phyloP scores from a whole-genome alignment of 2,888 invertebrate species.

The Andrena fulva region DNA sequence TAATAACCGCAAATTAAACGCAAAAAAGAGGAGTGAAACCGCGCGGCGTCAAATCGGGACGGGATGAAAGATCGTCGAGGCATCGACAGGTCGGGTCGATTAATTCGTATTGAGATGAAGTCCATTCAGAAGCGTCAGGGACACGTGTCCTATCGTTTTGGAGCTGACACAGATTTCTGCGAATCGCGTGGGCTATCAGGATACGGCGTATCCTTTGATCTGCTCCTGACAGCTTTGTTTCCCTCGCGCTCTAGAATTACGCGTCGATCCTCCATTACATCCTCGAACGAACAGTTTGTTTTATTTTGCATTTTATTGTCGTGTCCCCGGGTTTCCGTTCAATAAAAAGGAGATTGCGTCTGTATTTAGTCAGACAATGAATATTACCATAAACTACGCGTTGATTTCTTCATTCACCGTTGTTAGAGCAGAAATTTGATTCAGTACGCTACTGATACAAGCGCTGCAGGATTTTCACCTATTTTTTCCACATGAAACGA shows the following conservation, averaged over 20 bases:
- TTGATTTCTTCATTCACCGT: background rate
- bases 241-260: constrained; percentile 8
- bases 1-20: constrained; percentile 47
- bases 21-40: constrained; percentile 5
- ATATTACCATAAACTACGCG: background rate
- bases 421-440: background rate
- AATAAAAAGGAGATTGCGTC: background rate
- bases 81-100: constrained; percentile 36
- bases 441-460: too few relatives aligned
- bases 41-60: background rate
- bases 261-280: background rate
- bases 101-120: constrained; percentile 17
- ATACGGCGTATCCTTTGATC: constrained; percentile 48
- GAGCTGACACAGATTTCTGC: constrained; percentile 38
- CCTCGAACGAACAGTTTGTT: background rate
- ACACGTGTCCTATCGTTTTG: constrained; percentile 42
- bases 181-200: constrained; percentile 16
- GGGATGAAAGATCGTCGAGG: constrained; percentile 10
- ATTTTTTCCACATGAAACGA: background rate
- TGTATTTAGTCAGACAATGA: background rate
- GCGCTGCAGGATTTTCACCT: background rate
- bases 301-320: background rate
- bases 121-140: constrained; percentile 2
- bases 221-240: constrained; percentile 50
- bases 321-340: background rate